A percentile compares a stretch with the other conserved stretches of the same genome.
Conservation (phyloP, 1,140 invertebrate genomes). For the Centruroides sculpturatus region DNA sequence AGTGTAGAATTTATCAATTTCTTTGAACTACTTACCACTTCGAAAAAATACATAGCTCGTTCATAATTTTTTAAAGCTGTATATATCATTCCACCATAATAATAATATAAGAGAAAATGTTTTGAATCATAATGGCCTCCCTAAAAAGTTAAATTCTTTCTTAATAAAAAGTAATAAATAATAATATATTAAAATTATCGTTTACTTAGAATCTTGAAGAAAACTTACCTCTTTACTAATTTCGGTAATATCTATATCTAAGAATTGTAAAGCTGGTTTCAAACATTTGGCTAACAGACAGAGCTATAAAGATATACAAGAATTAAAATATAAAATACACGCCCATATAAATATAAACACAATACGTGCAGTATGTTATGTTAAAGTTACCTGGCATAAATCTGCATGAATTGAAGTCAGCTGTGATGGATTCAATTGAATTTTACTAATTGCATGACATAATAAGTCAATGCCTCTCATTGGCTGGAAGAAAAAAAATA, state of each 20-base stretch:
- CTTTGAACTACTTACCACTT: constrained; percentile 40
- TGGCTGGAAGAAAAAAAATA: constrained; percentile 34
- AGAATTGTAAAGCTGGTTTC: constrained; percentile 73
- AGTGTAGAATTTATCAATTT: not conserved
- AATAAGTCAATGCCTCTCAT: constrained; percentile 71
- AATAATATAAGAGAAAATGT: constrained; percentile 86
- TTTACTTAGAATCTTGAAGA: not conserved
- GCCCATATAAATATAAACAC: not conserved
- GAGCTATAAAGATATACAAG: constrained; percentile 30
- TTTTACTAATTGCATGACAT: constrained; percentile 69
- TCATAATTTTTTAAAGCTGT: constrained; percentile 83
- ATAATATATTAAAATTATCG: not conserved
- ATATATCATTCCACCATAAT: constrained; percentile 96
- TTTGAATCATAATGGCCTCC: constrained; percentile 74
- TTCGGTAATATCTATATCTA: constrained; percentile 80
- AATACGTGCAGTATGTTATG: not conserved
- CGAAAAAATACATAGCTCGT: constrained; percentile 83
- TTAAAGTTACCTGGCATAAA: constrained; percentile 59
- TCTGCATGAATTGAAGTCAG: constrained; percentile 87
- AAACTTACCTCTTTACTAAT: constrained; percentile 60
- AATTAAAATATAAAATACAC: not conserved
- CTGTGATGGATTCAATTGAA: constrained; percentile 71
- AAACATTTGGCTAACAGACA: constrained; percentile 83
- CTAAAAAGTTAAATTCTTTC: constrained; percentile 25
- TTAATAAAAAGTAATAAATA: not conserved